A percentile compares a stretch with the other conserved stretches of the same genome.
These are phyloP conservation scores for Panthera tigris DNA, from an alignment of 2,113 vertebrate species.

Conservation along the genomic window DNA sequence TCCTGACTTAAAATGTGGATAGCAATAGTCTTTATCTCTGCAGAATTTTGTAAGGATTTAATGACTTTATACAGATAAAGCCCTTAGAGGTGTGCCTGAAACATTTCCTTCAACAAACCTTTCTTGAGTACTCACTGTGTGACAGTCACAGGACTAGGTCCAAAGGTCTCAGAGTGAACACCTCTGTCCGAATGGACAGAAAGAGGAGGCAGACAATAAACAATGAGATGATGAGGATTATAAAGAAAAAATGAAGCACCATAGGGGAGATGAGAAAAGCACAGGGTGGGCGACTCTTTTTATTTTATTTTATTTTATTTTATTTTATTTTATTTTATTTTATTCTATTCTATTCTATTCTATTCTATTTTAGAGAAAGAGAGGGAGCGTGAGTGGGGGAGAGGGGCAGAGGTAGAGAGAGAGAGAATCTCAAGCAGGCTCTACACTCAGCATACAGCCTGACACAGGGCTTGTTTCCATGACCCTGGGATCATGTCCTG, in stretches of 20 bases:
- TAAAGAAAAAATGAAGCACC: not conserved
- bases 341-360: not conserved
- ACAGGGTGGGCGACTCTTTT: not conserved
- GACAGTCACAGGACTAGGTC: not conserved
- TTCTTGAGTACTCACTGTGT: not conserved
- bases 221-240: not conserved
- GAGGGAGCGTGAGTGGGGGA: accelerated
- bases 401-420: not conserved
- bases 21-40: not conserved
- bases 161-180: not conserved
- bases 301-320: not conserved
- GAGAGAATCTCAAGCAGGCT: not conserved
- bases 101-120: not conserved
- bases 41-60: not conserved
- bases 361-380: not conserved
- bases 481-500: not conserved
- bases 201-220: not conserved
- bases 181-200: not conserved
- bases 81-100: not conserved
- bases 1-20: not conserved
- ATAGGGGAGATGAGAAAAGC: not conserved
- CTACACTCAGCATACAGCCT: not conserved
- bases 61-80: not conserved
- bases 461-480: not conserved
- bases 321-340: not conserved